These are phyloP conservation scores for Crenichthys baileyi DNA, from an alignment of 2,797 vertebrate species.

Conservation along the genomic window DNA sequence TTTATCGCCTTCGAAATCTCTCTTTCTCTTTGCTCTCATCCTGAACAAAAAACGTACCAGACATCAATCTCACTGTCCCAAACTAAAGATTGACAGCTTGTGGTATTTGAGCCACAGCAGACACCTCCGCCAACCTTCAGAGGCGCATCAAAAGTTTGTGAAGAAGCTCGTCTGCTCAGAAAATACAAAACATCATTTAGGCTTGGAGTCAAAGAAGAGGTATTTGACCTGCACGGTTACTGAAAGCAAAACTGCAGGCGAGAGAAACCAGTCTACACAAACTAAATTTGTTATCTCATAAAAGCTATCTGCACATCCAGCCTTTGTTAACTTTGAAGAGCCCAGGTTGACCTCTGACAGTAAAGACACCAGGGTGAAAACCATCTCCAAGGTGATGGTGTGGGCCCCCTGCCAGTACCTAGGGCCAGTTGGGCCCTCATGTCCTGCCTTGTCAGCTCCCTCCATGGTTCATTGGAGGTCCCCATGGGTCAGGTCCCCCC, in stretches of 20 bases:
- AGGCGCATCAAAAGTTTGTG: conserved; percentile 1
- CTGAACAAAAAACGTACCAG: conserved; percentile 33
- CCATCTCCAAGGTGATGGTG: conserved; percentile 63
- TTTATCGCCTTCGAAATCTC: conserved; percentile 35
- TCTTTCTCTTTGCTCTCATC: conserved; percentile 14
- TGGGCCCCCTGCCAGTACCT: conserved; percentile 64
- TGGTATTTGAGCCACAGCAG: background rate
- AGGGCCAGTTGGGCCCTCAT: conserved; percentile 64
- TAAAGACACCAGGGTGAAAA: conserved; percentile 72
- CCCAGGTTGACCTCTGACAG: conserved; percentile 70
- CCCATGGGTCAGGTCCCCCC: conserved; percentile 45
- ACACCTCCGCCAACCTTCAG: background rate
- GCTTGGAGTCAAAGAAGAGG: background rate
- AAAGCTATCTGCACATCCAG: conserved; percentile 47
- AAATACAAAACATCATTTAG: background rate
- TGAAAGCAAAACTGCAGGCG: background rate
- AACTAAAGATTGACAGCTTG: conserved; percentile 15
- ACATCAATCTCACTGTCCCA: conserved; percentile 42
- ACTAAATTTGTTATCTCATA: conserved; percentile 29
- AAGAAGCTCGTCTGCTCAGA: background rate
- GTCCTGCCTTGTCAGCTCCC: conserved; percentile 65
- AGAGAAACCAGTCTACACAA: conserved; percentile 22
- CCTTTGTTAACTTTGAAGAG: conserved; percentile 67
- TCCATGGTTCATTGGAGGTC: conserved; percentile 63
- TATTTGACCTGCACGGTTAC: background rate